These are phyloP conservation scores for Scaptomyza hsui DNA, from an alignment of 1,140 invertebrate genomes.

Conservation along the genomic window DNA sequence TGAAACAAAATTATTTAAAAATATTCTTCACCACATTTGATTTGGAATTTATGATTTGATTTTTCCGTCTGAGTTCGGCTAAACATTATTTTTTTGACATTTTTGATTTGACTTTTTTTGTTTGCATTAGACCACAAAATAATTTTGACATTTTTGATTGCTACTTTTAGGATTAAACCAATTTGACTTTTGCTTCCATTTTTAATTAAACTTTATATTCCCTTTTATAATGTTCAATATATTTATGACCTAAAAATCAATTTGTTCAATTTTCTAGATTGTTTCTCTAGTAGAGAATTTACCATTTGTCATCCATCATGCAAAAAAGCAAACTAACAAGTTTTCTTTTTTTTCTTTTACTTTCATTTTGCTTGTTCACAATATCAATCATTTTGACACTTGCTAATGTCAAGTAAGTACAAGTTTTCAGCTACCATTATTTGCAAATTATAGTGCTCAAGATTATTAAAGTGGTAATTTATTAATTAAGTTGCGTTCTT, in stretches of 20 bases:
- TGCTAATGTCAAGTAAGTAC: background rate
- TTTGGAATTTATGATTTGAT: too few species aligned
- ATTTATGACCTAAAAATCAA: background rate
- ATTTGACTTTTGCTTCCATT: too few species aligned
- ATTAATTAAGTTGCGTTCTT: background rate
- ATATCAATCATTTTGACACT: slow-evolving; percentile 32
- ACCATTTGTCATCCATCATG: slow-evolving; percentile 1
- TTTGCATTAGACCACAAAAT: background rate
- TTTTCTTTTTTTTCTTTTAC: background rate
- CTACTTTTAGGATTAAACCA: too few species aligned
- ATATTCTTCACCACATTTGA: too few species aligned
- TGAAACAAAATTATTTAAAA: too few species aligned
- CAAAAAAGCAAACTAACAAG: background rate
- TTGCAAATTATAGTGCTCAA: background rate
- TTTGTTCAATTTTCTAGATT: background rate
- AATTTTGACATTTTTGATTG: background rate
- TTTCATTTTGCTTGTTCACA: background rate
- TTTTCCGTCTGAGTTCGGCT: too few species aligned
- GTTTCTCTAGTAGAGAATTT: background rate
- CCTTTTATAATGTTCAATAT: slow-evolving; percentile 12
- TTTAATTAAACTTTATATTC: background rate
- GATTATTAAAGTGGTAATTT: background rate
- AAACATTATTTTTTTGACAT: too few species aligned
- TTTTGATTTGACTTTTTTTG: background rate
- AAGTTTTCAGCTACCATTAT: background rate